A percentile compares a stretch with the other conserved stretches of the same genome.
These are phyloP conservation scores for Tiliacea aurago DNA, from an alignment of 2,888 invertebrate species.

Conservation along the genomic window DNA sequence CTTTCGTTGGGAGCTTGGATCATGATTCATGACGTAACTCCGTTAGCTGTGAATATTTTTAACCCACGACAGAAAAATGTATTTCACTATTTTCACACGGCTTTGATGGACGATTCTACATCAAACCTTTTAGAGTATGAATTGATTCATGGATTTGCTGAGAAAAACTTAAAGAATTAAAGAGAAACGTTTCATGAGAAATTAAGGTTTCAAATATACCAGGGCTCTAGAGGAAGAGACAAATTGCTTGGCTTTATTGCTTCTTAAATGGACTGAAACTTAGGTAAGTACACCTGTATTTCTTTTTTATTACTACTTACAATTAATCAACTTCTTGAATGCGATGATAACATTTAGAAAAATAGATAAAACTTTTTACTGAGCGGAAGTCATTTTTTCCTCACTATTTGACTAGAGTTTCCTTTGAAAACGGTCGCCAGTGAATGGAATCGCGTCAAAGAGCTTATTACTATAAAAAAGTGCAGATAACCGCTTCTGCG, in stretches of 20 bases:
- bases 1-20: conserved; percentile 20
- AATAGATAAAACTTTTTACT: conserved; percentile 32
- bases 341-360: conserved; percentile 16
- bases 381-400: conserved; percentile 39
- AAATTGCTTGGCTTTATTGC: conserved; percentile 28
- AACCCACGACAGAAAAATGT: conserved; percentile 31
- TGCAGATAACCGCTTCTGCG: conserved; percentile 42
- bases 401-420: conserved; percentile 55
- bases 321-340: conserved; percentile 38
- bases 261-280: conserved; percentile 24
- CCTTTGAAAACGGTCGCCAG: conserved; percentile 46
- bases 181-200: neutral
- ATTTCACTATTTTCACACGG: conserved; percentile 33
- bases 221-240: conserved; percentile 13
- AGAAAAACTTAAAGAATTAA: neutral
- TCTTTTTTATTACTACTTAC: conserved; percentile 25
- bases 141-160: conserved; percentile 18
- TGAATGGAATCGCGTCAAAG: conserved; percentile 57
- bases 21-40: conserved; percentile 37
- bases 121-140: conserved; percentile 24
- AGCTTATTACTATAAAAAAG: conserved; percentile 64
- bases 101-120: conserved; percentile 22
- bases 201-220: conserved; percentile 6
- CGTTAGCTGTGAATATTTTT: conserved; percentile 45
- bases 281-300: conserved; percentile 22